Percentiles rank a stretch among this genome's conserved stretches.
Conservation (phyloP, 2,113 vertebrate species). For the Carettochelys insculpta region DNA sequence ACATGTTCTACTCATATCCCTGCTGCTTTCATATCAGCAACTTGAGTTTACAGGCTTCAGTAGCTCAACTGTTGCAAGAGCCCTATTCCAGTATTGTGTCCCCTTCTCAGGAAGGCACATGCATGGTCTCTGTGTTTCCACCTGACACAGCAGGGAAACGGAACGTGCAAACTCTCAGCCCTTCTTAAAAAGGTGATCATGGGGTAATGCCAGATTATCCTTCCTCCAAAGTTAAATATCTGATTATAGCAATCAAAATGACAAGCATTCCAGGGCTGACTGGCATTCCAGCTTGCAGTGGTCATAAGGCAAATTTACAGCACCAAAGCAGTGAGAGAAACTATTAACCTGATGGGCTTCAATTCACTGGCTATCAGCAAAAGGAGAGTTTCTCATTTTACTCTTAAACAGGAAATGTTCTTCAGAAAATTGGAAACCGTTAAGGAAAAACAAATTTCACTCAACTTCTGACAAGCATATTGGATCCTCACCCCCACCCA, state of each 20-base stretch:
- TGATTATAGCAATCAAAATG: accelerated
- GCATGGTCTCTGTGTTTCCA: not conserved
- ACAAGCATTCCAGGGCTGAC: not conserved
- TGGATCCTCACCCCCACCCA: not conserved
- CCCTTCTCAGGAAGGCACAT: not conserved
- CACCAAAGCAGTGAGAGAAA: not conserved
- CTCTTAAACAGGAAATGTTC: not conserved
- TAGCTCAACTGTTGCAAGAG: not conserved
- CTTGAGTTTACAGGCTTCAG: accelerated
- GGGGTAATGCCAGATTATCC: not conserved
- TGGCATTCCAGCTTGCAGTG: not conserved
- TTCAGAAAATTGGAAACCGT: not conserved
- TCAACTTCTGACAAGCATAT: not conserved
- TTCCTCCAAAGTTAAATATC: not conserved
- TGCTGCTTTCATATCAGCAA: not conserved
- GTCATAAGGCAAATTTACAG: not conserved
- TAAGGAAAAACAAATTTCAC: not conserved
- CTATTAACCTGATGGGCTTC: not conserved
- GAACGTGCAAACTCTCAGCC: not conserved
- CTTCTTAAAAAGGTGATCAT: not conserved
- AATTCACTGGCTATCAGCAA: not conserved
- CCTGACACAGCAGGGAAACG: not conserved
- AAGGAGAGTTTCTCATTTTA: not conserved
- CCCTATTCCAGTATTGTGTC: not conserved
- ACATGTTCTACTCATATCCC: not conserved